Percentiles rank a stretch among this genome's conserved stretches.
These are phyloP conservation scores for Hemibagrus wyckioides DNA, from an alignment of 2,113 vertebrate genomes.

Conservation along the genomic window DNA sequence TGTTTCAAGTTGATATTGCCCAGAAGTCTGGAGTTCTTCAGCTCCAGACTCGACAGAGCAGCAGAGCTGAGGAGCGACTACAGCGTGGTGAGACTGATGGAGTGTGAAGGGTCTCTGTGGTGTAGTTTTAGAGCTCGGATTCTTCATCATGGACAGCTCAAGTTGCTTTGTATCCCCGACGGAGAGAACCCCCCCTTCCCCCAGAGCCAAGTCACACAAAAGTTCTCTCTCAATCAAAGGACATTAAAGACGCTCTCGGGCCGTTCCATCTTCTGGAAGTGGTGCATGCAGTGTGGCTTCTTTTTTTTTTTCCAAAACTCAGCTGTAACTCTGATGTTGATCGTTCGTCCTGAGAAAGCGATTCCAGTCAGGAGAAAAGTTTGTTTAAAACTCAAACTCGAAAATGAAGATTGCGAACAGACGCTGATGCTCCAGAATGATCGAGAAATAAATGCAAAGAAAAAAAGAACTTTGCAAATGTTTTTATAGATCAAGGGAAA, in stretches of 20 bases:
- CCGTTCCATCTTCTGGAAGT: neutral
- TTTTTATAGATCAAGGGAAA: no score
- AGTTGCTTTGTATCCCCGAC: neutral
- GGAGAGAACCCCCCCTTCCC: neutral
- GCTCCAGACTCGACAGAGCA: neutral
- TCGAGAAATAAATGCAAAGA: neutral
- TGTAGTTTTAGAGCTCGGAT: conserved; percentile 1
- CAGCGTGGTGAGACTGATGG: conserved; percentile 15
- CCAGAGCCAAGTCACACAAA: neutral
- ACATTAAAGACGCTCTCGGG: conserved; percentile 6
- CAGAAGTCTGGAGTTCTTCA: neutral
- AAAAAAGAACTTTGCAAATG: no score
- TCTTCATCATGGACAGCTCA: neutral
- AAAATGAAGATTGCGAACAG: neutral
- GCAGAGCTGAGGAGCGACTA: neutral
- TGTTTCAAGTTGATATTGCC: neutral
- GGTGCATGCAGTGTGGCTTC: neutral
- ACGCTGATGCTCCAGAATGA: neutral
- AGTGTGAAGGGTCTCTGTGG: neutral
- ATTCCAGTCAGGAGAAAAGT: neutral
- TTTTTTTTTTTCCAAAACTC: neutral
- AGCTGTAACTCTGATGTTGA: neutral
- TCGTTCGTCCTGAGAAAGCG: neutral
- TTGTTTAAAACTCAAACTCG: neutral
- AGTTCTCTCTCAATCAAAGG: neutral